phyloP scores from a whole-genome alignment of 2,888 invertebrate genomes.

The Bombyx huttoni region DNA sequence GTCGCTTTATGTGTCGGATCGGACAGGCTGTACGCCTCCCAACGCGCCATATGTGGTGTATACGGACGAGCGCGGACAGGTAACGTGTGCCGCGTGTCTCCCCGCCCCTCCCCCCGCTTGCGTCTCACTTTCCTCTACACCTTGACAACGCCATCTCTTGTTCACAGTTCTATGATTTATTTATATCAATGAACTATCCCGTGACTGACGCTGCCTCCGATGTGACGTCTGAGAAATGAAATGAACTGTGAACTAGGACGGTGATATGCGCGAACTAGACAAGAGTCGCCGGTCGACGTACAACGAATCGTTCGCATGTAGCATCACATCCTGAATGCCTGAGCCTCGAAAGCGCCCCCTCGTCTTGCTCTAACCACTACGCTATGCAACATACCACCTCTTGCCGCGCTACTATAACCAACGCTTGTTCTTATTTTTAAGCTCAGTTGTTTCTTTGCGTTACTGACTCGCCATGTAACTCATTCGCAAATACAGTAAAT shows the following conservation, averaged over 20 bases:
- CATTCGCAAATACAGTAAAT: not conserved
- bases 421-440: conserved; percentile 29
- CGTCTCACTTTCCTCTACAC: conserved; percentile 8
- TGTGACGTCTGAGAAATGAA: not conserved
- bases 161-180: not conserved
- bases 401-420: conserved; percentile 23
- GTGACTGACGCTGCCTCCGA: not conserved
- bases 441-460: conserved; percentile 15
- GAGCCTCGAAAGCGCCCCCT: not conserved
- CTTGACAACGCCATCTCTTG: not conserved
- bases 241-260: not conserved
- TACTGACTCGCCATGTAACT: not conserved
- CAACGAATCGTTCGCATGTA: not conserved
- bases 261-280: not conserved
- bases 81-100: conserved; percentile 73
- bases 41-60: conserved; percentile 95
- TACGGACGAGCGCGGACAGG: conserved; percentile 97
- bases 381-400: conserved; percentile 42
- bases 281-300: not conserved
- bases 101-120: conserved; percentile 7
- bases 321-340: not conserved
- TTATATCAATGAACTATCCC: not conserved
- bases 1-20: conserved; percentile 65
- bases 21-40: conserved; percentile 80
- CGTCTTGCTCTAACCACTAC: conserved; percentile 39